These are phyloP conservation scores for Myripristis jacobus DNA, from an alignment of 2,797 vertebrate species.

Conservation along the genomic window DNA sequence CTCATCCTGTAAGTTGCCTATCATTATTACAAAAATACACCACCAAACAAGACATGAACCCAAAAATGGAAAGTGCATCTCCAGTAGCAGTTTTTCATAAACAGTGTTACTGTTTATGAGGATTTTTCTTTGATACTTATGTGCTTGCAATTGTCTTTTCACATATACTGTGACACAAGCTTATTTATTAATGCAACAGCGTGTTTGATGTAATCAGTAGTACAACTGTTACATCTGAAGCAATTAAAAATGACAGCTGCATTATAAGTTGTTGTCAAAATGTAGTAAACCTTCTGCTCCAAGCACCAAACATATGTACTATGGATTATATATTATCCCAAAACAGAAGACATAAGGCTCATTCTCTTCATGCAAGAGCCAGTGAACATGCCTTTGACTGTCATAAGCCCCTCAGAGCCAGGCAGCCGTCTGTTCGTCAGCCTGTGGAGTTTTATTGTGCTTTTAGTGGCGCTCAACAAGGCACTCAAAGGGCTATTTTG, in stretches of 20 bases:
- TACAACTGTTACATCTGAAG: not conserved
- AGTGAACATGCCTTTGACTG: not conserved
- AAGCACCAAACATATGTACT: not conserved
- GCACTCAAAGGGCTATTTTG: slow-evolving; percentile 34
- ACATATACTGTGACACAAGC: not conserved
- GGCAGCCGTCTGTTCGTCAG: not conserved
- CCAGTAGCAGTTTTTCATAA: too few relatives aligned
- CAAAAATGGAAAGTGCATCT: too few relatives aligned
- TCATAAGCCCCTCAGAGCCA: slow-evolving; percentile 8
- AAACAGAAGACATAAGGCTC: not conserved
- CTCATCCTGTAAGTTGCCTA: too few relatives aligned
- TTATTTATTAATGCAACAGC: not conserved
- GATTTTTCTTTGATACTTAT: too few relatives aligned
- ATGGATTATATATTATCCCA: not conserved
- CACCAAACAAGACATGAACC: too few relatives aligned
- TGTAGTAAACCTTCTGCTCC: not conserved
- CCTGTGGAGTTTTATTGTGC: not conserved
- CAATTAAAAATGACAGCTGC: not conserved
- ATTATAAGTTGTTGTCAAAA: not conserved
- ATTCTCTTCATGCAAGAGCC: not conserved
- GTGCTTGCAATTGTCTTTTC: too few relatives aligned
- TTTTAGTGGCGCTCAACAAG: slow-evolving; percentile 18
- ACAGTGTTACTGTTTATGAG: too few relatives aligned
- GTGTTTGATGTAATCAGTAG: slow-evolving; percentile 18
- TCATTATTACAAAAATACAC: too few relatives aligned